Evolutionary conservation across 2,113 vertebrate genomes (phyloP).

Genomic region (Forbesichthys papilliferus): DNA sequence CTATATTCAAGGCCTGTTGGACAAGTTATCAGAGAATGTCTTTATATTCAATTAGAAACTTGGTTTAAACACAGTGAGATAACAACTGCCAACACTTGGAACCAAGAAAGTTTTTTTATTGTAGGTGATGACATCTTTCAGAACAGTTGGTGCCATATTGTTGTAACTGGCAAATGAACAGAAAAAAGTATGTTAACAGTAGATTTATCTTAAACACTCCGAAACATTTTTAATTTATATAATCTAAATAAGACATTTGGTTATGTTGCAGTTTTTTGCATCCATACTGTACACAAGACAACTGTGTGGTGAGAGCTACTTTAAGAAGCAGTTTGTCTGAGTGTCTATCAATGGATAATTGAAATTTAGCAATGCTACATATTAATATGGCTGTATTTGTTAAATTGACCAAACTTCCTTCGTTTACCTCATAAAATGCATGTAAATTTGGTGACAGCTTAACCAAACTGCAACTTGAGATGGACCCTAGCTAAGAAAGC

Average conservation of each 20-base stretch:
- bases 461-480: constrained; percentile 81
- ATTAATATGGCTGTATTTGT: constrained; percentile 77
- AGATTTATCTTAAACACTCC: constrained; percentile 65
- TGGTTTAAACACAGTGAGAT: constrained; percentile 43
- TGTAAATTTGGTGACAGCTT: constrained; percentile 86
- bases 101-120: constrained; percentile 32
- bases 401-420: constrained; percentile 81
- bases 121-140: constrained; percentile 51
- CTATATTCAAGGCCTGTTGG: constrained; percentile 38
- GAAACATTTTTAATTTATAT: constrained; percentile 76
- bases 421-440: constrained; percentile 83
- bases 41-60: constrained; percentile 48
- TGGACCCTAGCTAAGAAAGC: constrained; percentile 77
- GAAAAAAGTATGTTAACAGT: neutral
- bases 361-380: constrained; percentile 73
- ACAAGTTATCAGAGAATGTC: constrained; percentile 21
- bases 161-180: constrained; percentile 17
- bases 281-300: constrained; percentile 34
- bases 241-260: constrained; percentile 57
- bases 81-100: constrained; percentile 49
- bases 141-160: constrained; percentile 60
- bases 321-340: constrained; percentile 35
- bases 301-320: constrained; percentile 31
- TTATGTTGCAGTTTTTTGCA: constrained; percentile 58
- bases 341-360: constrained; percentile 55